Conservation (phyloP, 2,797 vertebrate species). For the Paedocypris micromegethes region DNA sequence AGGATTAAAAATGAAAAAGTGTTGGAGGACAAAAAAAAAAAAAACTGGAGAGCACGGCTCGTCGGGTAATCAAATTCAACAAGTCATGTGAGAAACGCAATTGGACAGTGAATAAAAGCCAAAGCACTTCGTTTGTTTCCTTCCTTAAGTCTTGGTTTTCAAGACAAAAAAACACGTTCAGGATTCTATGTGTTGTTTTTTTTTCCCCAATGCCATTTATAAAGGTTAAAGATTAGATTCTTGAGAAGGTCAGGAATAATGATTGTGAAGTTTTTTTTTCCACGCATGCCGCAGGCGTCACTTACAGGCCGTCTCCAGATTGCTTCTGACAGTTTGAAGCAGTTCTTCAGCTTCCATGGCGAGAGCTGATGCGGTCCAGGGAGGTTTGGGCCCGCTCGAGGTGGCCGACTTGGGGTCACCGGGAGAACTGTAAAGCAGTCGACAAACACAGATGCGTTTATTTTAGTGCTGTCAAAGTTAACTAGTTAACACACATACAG, state of each 20-base stretch:
- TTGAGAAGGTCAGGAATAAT: background rate
- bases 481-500: no score
- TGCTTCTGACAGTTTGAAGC: slow-evolving; percentile 70
- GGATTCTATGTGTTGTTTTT: no score
- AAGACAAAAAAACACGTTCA: no score
- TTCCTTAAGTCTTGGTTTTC: no score
- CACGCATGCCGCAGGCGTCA: slow-evolving; percentile 45
- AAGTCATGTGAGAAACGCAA: background rate
- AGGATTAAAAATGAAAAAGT: no score
- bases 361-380: slow-evolving; percentile 64
- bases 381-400: slow-evolving; percentile 60
- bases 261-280: background rate
- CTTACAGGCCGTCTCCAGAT: slow-evolving; percentile 86
- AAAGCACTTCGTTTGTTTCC: no score
- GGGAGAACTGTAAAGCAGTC: slow-evolving; percentile 54
- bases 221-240: no score
- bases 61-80: background rate
- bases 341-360: slow-evolving; percentile 83
- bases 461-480: no score
- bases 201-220: no score
- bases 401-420: slow-evolving; percentile 66
- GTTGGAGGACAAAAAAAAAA: no score
- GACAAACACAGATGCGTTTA: background rate
- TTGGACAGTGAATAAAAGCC: background rate
- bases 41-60: background rate